Percentiles rank a stretch among this genome's conserved stretches.
Conservation (phyloP, 2,113 vertebrate species). For the Nothocercus julius region DNA sequence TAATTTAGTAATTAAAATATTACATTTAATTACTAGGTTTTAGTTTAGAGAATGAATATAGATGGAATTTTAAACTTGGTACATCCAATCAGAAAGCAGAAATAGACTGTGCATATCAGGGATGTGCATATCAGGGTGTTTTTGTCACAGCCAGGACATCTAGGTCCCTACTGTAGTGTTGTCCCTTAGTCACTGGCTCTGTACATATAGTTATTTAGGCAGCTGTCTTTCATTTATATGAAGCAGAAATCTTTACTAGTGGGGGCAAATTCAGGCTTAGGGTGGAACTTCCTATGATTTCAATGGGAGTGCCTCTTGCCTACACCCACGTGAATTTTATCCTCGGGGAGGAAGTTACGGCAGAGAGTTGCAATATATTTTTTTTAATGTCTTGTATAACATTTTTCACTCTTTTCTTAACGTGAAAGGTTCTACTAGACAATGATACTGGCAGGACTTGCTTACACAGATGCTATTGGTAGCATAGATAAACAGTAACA, state of each 20-base stretch:
- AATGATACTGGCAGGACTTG: slow-evolving; percentile 29
- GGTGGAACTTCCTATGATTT: background rate
- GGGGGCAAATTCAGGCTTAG: background rate
- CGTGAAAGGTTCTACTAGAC: background rate
- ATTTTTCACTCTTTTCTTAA: background rate
- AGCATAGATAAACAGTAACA: slow-evolving; percentile 60
- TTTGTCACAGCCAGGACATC: background rate
- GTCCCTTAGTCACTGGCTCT: background rate
- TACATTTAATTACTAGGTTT: background rate
- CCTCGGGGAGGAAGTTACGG: background rate
- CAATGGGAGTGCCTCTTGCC: background rate
- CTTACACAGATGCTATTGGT: slow-evolving; percentile 64
- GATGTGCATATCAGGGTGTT: background rate
- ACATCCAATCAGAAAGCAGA: background rate
- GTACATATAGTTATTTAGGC: background rate
- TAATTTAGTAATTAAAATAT: background rate
- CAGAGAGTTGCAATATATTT: background rate
- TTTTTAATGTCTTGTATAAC: background rate
- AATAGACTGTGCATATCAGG: background rate
- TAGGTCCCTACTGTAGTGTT: background rate
- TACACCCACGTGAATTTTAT: background rate
- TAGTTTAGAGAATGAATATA: background rate
- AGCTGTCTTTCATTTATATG: background rate
- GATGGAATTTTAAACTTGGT: background rate
- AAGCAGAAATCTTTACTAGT: background rate